phyloP scores from a whole-genome alignment of 2,888 invertebrate genomes.

The Arge pagana region DNA sequence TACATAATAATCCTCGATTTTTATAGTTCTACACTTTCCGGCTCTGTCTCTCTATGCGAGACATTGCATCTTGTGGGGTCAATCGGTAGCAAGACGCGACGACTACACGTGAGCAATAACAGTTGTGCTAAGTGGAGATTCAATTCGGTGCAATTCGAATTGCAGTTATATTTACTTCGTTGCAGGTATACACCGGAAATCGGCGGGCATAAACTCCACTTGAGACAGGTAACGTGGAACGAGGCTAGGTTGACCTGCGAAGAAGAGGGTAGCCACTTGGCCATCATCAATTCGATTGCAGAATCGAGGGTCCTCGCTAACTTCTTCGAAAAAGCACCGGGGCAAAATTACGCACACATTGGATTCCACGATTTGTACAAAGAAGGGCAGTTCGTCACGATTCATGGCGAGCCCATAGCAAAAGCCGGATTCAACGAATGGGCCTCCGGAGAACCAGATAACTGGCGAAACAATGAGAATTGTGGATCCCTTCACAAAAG shows the following conservation, averaged over 20 bases:
- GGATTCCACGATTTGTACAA: conserved; percentile 15
- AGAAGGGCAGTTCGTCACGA: conserved; percentile 11
- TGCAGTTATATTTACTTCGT: no score
- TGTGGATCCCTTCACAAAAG: conserved; percentile 11
- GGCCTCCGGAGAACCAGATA: conserved; percentile 2
- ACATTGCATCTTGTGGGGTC: no score
- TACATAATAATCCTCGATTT: no score
- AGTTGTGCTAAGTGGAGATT: no score
- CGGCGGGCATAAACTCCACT: conserved; percentile 8
- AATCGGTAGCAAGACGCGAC: not conserved
- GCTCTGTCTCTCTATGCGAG: no score
- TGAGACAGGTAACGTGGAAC: conserved; percentile 3
- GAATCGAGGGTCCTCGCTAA: not conserved
- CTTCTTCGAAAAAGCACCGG: not conserved
- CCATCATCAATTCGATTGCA: conserved; percentile 6
- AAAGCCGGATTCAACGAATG: conserved; percentile 5
- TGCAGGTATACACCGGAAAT: conserved; percentile 2
- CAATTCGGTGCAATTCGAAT: no score
- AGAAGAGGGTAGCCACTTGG: conserved; percentile 12
- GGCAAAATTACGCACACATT: not conserved
- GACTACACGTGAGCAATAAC: conserved; percentile 10
- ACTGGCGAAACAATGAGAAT: no score
- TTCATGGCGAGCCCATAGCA: conserved; percentile 9
- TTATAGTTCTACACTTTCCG: no score
- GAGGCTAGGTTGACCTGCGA: conserved; percentile 8